phyloP scores from a whole-genome alignment of 2,113 vertebrate species.

The Oceanites oceanicus region DNA sequence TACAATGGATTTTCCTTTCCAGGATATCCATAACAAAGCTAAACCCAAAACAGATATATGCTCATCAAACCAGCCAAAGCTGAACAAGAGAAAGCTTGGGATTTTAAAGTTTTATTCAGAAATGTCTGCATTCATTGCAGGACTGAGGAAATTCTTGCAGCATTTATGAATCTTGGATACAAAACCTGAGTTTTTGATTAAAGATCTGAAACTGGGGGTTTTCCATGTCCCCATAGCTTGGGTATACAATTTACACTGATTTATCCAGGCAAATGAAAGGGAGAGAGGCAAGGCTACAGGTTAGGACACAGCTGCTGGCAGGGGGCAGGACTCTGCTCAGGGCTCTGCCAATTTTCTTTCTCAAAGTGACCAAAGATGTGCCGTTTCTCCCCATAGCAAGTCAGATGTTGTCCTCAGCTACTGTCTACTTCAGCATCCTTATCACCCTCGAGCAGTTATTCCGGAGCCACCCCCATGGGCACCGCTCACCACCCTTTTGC shows the following conservation, averaged over 20 bases:
- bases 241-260: neutral
- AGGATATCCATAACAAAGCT: neutral
- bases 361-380: neutral
- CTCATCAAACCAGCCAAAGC: neutral
- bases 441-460: neutral
- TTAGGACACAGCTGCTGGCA: neutral
- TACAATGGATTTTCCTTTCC: neutral
- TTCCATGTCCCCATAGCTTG: neutral
- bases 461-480: fast-evolving
- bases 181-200: neutral
- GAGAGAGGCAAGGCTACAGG: neutral
- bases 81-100: neutral
- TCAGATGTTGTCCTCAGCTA: neutral
- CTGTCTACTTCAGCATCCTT: neutral
- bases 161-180: neutral
- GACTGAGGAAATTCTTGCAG: neutral
- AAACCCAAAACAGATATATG: neutral
- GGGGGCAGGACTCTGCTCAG: neutral
- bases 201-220: neutral
- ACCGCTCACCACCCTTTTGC: neutral
- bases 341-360: neutral
- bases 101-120: neutral
- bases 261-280: neutral
- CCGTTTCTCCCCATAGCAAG: neutral
- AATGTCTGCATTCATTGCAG: neutral